phyloP scores from a whole-genome alignment of 1,140 invertebrate species.

The Notospermus geniculatus region DNA sequence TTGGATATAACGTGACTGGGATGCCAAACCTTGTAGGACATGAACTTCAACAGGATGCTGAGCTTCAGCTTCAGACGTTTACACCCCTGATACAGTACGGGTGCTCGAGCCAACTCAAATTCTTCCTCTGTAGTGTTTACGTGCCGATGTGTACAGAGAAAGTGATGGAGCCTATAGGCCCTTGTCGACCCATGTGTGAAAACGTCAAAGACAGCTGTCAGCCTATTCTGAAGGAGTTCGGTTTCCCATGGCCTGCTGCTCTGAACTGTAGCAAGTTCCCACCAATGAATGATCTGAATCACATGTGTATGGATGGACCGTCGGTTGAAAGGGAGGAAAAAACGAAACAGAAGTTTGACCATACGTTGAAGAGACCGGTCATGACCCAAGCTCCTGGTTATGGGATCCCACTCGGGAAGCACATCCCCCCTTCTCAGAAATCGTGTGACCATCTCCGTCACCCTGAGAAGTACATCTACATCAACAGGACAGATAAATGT shows the following conservation, averaged over 20 bases:
- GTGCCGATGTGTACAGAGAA: constrained; percentile 97
- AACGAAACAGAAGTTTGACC: not conserved
- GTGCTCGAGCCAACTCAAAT: constrained; percentile 83
- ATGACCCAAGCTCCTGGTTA: not conserved
- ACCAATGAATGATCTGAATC: constrained; percentile 72
- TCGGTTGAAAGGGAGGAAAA: constrained; percentile 44
- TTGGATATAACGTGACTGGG: constrained; percentile 86
- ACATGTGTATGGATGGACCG: constrained; percentile 94
- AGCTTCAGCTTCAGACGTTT: constrained; percentile 80
- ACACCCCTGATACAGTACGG: constrained; percentile 89
- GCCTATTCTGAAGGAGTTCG: constrained; percentile 83
- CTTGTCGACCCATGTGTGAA: constrained; percentile 85
- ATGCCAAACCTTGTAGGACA: constrained; percentile 91
- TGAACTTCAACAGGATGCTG: constrained; percentile 79
- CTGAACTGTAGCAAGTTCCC: constrained; percentile 89
- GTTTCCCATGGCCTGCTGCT: constrained; percentile 85
- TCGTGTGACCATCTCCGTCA: constrained; percentile 35
- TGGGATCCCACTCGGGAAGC: not conserved
- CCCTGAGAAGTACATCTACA: constrained; percentile 65
- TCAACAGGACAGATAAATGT: constrained; percentile 75
- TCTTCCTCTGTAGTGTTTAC: constrained; percentile 92
- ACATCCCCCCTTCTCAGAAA: not conserved
- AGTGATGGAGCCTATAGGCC: constrained; percentile 83
- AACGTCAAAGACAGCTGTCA: constrained; percentile 77
- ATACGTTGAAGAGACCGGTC: not conserved